Evolutionary conservation across 1,140 invertebrate species (phyloP).

Genomic region (Xylocopa sonorina): DNA sequence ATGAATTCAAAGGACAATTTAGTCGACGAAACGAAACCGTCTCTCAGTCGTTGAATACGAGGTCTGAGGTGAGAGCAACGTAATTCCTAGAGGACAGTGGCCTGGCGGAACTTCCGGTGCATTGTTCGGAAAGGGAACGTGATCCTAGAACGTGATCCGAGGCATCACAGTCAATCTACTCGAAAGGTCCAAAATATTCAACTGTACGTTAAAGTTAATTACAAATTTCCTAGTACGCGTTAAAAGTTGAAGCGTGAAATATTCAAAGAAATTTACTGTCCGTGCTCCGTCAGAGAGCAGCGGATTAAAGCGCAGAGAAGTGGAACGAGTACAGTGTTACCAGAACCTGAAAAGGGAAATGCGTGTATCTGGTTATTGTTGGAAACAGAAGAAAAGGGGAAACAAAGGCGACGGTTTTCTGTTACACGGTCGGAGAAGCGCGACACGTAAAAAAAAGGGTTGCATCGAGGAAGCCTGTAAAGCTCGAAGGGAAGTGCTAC

Average conservation of each 20-base stretch:
- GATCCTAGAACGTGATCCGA: constrained; percentile 21
- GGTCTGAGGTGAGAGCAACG: constrained; percentile 9
- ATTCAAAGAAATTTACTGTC: no score
- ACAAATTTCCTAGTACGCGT: no score
- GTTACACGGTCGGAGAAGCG: constrained; percentile 11
- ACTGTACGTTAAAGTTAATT: no score
- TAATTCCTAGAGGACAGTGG: constrained; percentile 10
- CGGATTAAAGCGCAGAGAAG: no score
- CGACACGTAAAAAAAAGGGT: not conserved
- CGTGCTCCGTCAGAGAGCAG: no score
- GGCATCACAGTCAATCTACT: no score
- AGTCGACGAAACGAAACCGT: not conserved
- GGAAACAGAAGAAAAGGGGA: not conserved
- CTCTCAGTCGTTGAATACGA: not conserved
- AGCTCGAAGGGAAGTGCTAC: constrained; percentile 32
- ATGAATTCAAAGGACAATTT: not conserved
- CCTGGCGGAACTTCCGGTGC: constrained; percentile 29
- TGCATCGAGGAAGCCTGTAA: constrained; percentile 24
- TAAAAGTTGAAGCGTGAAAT: no score
- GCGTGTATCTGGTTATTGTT: not conserved
- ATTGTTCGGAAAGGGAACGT: constrained; percentile 47
- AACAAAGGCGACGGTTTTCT: not conserved
- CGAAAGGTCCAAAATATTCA: no score
- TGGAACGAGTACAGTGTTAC: no score
- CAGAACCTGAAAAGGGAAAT: no score